These are phyloP conservation scores for Rutilus rutilus DNA, from an alignment of 2,113 vertebrate genomes.

Conservation along the genomic window DNA sequence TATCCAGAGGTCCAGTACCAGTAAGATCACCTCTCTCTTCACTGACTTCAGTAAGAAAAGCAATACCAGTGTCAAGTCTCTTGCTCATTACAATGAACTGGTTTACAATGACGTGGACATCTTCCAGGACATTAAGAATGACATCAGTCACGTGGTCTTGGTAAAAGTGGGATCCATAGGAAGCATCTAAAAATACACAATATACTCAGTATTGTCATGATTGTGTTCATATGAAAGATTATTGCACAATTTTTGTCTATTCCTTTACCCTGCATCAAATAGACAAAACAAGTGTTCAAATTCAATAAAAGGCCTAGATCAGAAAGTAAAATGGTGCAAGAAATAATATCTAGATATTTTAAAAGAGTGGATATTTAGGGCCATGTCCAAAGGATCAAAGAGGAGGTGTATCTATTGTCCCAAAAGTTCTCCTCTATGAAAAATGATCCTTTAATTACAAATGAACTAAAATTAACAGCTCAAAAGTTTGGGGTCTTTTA, in stretches of 20 bases:
- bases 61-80: constrained; percentile 34
- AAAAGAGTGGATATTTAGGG: neutral
- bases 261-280: neutral
- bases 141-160: constrained; percentile 17
- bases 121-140: constrained; percentile 43
- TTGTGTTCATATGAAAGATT: neutral
- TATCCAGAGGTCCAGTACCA: neutral
- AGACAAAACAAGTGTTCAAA: neutral
- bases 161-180: constrained; percentile 7
- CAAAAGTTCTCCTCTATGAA: neutral
- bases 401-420: neutral
- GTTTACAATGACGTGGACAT: constrained; percentile 47
- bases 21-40: neutral
- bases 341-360: neutral
- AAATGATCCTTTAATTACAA: neutral
- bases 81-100: constrained; percentile 21
- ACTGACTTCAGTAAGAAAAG: constrained; percentile 14
- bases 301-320: neutral
- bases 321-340: neutral
- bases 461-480: neutral
- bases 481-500: neutral
- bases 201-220: neutral
- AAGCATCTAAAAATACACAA: constrained; percentile 28
- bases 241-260: neutral
- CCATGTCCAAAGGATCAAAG: neutral